Conservation (phyloP, 2,797 vertebrate genomes). For the Triplophysa bombifrons region DNA sequence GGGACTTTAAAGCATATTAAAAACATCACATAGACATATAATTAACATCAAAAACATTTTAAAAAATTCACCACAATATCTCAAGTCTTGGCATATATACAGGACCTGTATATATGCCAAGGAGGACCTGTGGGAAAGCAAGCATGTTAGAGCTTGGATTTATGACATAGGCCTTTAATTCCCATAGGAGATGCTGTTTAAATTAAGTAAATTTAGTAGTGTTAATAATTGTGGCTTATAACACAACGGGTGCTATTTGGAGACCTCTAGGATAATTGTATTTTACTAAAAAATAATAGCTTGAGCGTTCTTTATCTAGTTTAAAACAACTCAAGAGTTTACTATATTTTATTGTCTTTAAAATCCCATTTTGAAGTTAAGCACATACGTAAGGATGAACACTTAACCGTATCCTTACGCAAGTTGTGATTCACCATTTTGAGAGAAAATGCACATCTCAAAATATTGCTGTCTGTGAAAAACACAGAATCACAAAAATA, state of each 20-base stretch:
- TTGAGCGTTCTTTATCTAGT: not conserved
- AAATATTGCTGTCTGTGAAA: too few relatives aligned
- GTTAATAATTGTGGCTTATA: not conserved
- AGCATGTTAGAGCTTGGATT: slow-evolving; percentile 24
- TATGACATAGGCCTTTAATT: slow-evolving; percentile 12
- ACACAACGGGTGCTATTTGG: not conserved
- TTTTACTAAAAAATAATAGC: not conserved
- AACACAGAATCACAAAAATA: not conserved
- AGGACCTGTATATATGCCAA: too few relatives aligned
- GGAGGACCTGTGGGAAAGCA: not conserved
- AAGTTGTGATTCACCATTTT: too few relatives aligned
- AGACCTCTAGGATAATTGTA: not conserved
- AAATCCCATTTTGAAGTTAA: not conserved
- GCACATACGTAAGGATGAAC: not conserved
- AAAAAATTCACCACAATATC: too few relatives aligned
- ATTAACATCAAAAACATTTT: too few relatives aligned
- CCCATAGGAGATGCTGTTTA: slow-evolving; percentile 6
- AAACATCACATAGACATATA: too few relatives aligned
- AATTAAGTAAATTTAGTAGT: slow-evolving; percentile 4
- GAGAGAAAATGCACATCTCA: not conserved
- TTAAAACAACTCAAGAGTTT: slow-evolving; percentile 3
- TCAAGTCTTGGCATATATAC: too few relatives aligned
- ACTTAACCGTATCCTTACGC: not conserved
- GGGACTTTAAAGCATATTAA: too few relatives aligned
- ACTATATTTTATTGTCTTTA: not conserved